Evolutionary conservation across 2,113 vertebrate genomes (phyloP).

Genomic region (Melanerpes formicivorus): DNA sequence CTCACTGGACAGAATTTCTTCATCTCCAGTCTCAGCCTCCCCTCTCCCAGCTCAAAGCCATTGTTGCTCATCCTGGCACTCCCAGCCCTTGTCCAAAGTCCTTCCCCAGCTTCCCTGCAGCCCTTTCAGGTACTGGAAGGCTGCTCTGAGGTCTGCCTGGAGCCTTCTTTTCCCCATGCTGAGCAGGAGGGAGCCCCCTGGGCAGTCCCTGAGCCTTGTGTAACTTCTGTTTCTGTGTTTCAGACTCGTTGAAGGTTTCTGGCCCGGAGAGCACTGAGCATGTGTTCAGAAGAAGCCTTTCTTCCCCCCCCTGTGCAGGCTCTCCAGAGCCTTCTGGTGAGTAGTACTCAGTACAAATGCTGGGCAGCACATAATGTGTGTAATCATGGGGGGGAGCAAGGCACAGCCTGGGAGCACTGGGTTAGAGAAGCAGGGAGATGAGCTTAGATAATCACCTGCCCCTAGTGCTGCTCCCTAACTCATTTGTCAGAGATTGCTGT

Average conservation of each 20-base stretch:
- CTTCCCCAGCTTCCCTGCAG: too few relatives aligned
- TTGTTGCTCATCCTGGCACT: too few relatives aligned
- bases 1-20: too few relatives aligned
- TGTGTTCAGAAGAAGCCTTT: slow-evolving; percentile 74
- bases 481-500: neutral
- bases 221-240: neutral
- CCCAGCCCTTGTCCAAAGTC: too few relatives aligned
- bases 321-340: slow-evolving; percentile 79
- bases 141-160: too few relatives aligned
- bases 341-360: neutral
- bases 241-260: slow-evolving; percentile 66
- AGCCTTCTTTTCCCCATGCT: too few relatives aligned
- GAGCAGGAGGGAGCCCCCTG: neutral
- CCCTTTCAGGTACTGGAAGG: too few relatives aligned
- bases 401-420: neutral
- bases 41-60: too few relatives aligned
- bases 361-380: neutral
- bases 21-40: too few relatives aligned
- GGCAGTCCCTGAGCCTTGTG: neutral
- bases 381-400: neutral
- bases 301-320: slow-evolving; percentile 70
- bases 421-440: too few relatives aligned
- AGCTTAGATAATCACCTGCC: neutral
- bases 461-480: neutral
- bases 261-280: slow-evolving; percentile 48